phyloP scores from a whole-genome alignment of 64 coral and sea anemone species.

The Exaiptasia diaphana region DNA sequence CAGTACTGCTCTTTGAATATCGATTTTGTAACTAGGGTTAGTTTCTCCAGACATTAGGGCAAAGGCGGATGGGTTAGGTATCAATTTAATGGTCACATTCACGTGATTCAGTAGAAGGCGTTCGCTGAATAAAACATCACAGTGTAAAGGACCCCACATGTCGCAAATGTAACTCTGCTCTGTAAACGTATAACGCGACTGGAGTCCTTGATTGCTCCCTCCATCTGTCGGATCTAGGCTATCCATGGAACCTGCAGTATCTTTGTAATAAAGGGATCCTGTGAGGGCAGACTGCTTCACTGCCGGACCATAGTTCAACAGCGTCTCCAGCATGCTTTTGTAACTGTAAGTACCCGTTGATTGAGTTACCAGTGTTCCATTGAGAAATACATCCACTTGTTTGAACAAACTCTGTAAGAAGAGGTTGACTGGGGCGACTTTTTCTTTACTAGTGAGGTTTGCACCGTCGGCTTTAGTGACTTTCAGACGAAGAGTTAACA shows the following conservation, averaged over 20 bases:
- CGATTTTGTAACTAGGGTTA: background rate
- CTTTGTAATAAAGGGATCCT: no score
- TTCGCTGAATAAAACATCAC: background rate
- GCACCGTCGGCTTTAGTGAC: background rate
- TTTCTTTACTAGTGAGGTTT: background rate
- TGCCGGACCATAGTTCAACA: background rate
- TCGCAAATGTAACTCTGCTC: no score
- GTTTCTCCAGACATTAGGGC: background rate
- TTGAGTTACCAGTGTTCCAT: background rate
- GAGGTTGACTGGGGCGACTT: background rate
- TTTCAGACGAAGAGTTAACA: background rate
- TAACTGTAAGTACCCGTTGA: background rate
- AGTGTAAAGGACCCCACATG: background rate
- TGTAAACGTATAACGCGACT: no score
- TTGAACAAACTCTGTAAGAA: slow-evolving; percentile 13
- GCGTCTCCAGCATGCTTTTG: background rate
- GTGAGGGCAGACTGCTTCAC: background rate
- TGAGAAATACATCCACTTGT: slow-evolving; percentile 16
- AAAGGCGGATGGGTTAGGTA: no score
- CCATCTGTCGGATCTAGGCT: background rate
- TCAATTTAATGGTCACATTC: background rate
- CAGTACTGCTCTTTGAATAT: background rate
- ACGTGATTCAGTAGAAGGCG: background rate
- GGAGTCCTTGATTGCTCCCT: no score
- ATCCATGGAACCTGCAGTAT: background rate